Percentiles rank a stretch among this genome's conserved stretches.
phyloP scores from a whole-genome alignment of 2,888 invertebrate genomes.

The Drosophila borealis region DNA sequence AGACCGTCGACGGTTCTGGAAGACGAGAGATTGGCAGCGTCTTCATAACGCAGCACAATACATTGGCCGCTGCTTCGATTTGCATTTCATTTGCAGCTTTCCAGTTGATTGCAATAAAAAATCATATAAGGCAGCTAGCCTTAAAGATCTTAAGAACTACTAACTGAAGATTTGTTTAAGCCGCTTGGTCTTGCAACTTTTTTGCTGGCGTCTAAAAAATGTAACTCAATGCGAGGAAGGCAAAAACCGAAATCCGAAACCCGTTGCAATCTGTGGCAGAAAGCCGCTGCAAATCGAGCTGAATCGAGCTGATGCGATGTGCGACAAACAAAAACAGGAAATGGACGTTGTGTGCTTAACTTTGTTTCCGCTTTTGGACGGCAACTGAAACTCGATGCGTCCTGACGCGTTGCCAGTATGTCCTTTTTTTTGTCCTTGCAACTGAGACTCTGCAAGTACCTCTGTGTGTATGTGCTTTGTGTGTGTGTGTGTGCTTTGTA shows the following conservation, averaged over 20 bases:
- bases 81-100: slow-evolving; percentile 63
- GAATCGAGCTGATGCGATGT: slow-evolving; percentile 70
- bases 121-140: slow-evolving; percentile 1
- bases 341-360: slow-evolving; percentile 77
- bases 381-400: slow-evolving; percentile 72
- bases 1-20: too few species aligned
- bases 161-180: slow-evolving; percentile 18
- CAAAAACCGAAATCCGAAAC: slow-evolving; percentile 29
- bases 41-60: slow-evolving; percentile 33
- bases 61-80: slow-evolving; percentile 53
- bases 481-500: slow-evolving; percentile 36
- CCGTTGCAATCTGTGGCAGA: slow-evolving; percentile 68
- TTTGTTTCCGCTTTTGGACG: slow-evolving; percentile 68
- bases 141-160: slow-evolving; percentile 26
- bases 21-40: slow-evolving; percentile 24
- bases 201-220: background rate
- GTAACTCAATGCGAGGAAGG: slow-evolving; percentile 6
- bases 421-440: slow-evolving; percentile 23
- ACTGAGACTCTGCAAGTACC: slow-evolving; percentile 9
- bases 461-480: slow-evolving; percentile 16
- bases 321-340: slow-evolving; percentile 77
- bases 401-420: slow-evolving; percentile 4
- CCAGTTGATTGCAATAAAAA: slow-evolving; percentile 42
- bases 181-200: slow-evolving; percentile 17
- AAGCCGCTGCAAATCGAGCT: slow-evolving; percentile 76